Conservation (phyloP, 92 coral and sea anemone species). For the Heliopora coerulea region DNA sequence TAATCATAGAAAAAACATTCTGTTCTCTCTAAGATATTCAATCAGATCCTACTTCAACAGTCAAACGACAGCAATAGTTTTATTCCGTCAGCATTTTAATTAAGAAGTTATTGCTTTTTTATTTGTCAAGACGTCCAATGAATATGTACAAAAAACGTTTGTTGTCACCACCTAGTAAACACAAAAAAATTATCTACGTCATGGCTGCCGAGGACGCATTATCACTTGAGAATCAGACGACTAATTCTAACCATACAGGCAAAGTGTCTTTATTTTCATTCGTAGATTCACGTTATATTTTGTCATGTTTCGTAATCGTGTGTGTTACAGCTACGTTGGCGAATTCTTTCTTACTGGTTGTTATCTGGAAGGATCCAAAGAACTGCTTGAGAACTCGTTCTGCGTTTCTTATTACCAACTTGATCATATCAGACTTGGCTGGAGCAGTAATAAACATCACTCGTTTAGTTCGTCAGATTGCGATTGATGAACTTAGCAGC, state of each 20-base stretch:
- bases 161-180: too few species aligned
- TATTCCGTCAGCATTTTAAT: too few species aligned
- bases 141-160: too few species aligned
- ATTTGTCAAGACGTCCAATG: too few species aligned
- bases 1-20: too few species aligned
- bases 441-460: conserved; percentile 11
- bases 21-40: too few species aligned
- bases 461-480: not conserved
- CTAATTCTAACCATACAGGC: too few species aligned
- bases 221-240: not conserved
- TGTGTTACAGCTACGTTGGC: conserved; percentile 8
- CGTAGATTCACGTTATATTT: not conserved
- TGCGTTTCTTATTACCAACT: conserved; percentile 7
- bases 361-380: conserved; percentile 27
- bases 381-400: conserved; percentile 25
- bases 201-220: not conserved
- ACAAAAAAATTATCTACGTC: too few species aligned
- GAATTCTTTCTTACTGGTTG: conserved; percentile 22
- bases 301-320: not conserved
- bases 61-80: too few species aligned
- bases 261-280: not conserved
- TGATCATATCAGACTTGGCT: not conserved
- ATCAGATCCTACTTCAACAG: too few species aligned
- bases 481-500: not conserved
- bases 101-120: too few species aligned